Evolutionary conservation across 2,113 vertebrate species (phyloP).

Genomic region (Bombycilla garrulus): DNA sequence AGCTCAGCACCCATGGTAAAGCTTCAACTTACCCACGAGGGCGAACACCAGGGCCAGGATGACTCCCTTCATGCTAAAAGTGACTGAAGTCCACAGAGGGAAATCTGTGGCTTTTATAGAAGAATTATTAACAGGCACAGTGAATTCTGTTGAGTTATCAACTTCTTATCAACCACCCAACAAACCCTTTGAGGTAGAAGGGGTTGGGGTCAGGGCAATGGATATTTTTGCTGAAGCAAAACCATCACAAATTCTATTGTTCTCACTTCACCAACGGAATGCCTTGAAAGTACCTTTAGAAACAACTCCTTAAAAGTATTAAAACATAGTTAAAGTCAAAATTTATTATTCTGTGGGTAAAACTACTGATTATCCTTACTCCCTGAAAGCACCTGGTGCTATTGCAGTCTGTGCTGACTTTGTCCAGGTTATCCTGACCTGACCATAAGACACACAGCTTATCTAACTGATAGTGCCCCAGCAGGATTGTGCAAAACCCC

Average conservation of each 20-base stretch:
- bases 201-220: neutral
- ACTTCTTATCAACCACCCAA: constrained; percentile 50
- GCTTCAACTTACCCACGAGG: constrained; percentile 48
- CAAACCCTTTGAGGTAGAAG: neutral
- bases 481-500: constrained; percentile 8
- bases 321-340: neutral
- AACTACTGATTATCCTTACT: neutral
- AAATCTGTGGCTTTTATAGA: constrained; percentile 63
- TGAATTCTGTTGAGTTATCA: constrained; percentile 44
- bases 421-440: constrained; percentile 63
- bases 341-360: neutral
- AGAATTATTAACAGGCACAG: constrained; percentile 14
- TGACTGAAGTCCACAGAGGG: neutral
- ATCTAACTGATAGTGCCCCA: constrained; percentile 43
- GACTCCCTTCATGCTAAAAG: constrained; percentile 78
- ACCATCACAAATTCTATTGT: neutral
- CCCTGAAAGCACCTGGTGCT: neutral
- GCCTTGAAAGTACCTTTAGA: neutral
- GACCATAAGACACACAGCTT: neutral
- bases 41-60: constrained; percentile 63
- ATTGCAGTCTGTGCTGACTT: neutral
- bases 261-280: neutral
- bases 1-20: neutral
- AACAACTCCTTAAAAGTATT: neutral
- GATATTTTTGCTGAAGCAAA: neutral